Evolutionary conservation across 1,140 invertebrate species (phyloP).

Genomic region (Copidosoma floridanum): DNA sequence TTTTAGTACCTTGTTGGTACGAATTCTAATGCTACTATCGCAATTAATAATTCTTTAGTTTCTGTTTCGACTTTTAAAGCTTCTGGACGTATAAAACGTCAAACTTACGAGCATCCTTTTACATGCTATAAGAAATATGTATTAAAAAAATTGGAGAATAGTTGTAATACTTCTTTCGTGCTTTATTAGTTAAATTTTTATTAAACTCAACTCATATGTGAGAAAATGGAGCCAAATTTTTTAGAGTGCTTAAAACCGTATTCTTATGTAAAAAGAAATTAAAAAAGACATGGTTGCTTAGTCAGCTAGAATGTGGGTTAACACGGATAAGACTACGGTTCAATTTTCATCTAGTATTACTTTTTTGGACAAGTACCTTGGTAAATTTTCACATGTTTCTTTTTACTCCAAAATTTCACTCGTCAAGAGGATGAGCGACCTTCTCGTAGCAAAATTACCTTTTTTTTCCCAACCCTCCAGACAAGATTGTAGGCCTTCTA

Average conservation of each 20-base stretch:
- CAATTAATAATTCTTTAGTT: no score
- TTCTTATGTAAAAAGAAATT: neutral
- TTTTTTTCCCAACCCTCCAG: no score
- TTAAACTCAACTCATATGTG: constrained; percentile 31
- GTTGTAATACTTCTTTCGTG: constrained; percentile 41
- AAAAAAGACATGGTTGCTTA: no score
- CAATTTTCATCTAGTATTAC: neutral
- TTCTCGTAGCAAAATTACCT: constrained; percentile 15
- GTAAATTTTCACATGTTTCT: neutral
- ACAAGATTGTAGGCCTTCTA: no score
- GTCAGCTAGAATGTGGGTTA: neutral
- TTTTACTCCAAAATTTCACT: neutral
- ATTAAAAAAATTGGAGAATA: constrained; percentile 23
- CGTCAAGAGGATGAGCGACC: neutral
- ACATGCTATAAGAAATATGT: constrained; percentile 36
- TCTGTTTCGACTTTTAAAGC: constrained; percentile 29
- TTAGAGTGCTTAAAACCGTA: neutral
- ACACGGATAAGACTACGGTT: neutral
- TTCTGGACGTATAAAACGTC: constrained; percentile 33
- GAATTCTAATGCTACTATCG: no score
- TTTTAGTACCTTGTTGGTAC: no score
- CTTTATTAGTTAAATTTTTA: constrained; percentile 28
- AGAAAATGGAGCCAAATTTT: constrained; percentile 15
- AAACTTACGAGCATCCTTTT: constrained; percentile 29
- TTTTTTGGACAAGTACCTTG: neutral